A percentile compares a stretch with the other conserved stretches of the same genome.
Conservation (phyloP, 2,888 invertebrate genomes). For the Apodemia mormo region DNA sequence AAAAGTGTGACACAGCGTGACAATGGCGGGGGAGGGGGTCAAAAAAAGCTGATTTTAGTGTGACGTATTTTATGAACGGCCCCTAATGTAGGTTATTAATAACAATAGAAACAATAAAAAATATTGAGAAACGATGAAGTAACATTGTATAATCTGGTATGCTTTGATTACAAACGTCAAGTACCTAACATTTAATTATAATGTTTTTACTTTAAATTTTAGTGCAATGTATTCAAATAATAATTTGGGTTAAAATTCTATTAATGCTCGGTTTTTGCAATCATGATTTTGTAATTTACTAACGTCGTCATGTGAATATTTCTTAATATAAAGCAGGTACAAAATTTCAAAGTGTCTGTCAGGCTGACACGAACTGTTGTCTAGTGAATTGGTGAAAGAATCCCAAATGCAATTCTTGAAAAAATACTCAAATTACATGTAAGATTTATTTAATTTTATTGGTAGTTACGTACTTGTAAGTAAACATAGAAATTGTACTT, state of each 20-base stretch:
- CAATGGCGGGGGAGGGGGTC: no score
- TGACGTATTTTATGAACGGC: no score
- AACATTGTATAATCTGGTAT: constrained; percentile 41
- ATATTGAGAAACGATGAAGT: constrained; percentile 16
- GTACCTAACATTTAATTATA: constrained; percentile 35
- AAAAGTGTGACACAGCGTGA: no score
- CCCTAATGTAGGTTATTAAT: no score
- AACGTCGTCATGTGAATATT: not conserved
- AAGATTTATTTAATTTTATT: not conserved
- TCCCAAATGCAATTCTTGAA: not conserved
- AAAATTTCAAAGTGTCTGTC: constrained; percentile 67
- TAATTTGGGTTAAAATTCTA: constrained; percentile 25
- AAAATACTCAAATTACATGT: not conserved
- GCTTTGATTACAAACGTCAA: constrained; percentile 45
- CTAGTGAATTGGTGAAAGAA: not conserved
- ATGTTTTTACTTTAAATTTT: constrained; percentile 43
- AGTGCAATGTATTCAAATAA: constrained; percentile 45
- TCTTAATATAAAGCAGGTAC: constrained; percentile 41
- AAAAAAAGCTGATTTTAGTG: no score
- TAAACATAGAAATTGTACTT: no score
- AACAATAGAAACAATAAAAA: no score
- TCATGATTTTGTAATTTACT: constrained; percentile 13
- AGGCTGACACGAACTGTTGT: constrained; percentile 61
- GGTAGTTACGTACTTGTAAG: not conserved
- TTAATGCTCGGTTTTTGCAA: not conserved